These are phyloP conservation scores for Bursaphelenchus mucronatus DNA, from an alignment of 1,140 invertebrate genomes.

Conservation along the genomic window DNA sequence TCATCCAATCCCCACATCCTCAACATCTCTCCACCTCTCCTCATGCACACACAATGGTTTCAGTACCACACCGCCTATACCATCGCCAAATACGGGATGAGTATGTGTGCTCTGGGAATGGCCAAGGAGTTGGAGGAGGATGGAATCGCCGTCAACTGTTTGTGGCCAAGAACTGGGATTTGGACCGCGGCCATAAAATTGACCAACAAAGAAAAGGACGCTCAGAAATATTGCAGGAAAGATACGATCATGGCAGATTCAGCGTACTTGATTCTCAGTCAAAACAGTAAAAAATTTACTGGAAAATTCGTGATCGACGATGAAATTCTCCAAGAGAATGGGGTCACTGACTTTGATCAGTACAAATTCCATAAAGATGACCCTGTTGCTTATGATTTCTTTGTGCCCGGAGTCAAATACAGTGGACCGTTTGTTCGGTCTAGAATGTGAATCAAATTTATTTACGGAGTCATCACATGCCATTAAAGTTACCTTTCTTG, in stretches of 20 bases:
- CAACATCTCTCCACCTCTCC: slow-evolving; percentile 87
- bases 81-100: slow-evolving; percentile 98
- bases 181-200: slow-evolving; percentile 93
- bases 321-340: slow-evolving; percentile 67
- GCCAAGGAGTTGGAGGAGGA: slow-evolving; percentile 78
- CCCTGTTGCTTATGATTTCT: background rate
- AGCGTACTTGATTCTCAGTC: slow-evolving; percentile 79
- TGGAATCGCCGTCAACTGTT: slow-evolving; percentile 85
- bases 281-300: slow-evolving; percentile 73
- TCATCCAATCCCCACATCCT: slow-evolving; percentile 88
- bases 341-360: slow-evolving; percentile 3
- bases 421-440: too few relatives aligned
- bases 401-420: slow-evolving; percentile 1
- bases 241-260: slow-evolving; percentile 76
- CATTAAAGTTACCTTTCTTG: too few relatives aligned
- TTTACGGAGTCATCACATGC: too few relatives aligned
- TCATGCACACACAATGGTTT: slow-evolving; percentile 84
- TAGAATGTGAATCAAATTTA: too few relatives aligned
- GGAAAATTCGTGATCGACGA: slow-evolving; percentile 93
- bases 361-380: background rate
- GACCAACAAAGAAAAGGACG: slow-evolving; percentile 72
- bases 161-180: slow-evolving; percentile 77
- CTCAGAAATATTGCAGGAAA: slow-evolving; percentile 68
- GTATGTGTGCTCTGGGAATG: slow-evolving; percentile 91
- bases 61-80: slow-evolving; percentile 87